Evolutionary conservation across 1,140 invertebrate species (phyloP), one percentile per base, ranked within the genome.

Genomic region (Vanessa atalanta): DNA sequence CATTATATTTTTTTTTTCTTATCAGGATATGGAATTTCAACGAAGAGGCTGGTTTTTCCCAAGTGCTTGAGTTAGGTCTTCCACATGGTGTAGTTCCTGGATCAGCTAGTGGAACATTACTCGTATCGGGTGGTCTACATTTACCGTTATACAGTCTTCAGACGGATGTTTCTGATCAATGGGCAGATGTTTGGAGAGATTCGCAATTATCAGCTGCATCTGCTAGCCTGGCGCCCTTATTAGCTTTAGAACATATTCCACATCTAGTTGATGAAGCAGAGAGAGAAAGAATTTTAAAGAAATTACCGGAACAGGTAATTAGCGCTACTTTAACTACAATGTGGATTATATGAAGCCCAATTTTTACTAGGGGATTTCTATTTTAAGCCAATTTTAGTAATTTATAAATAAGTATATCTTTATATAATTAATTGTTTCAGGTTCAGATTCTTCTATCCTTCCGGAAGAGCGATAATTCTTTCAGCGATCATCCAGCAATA

Each of bases 11-110:
- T 47, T 57, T 70, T 65, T 66, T 23, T 67, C 55, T 85, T 93
- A 20, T 88, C 87, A 95, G 95, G 84, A 93, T 95, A 64, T 95
- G 95, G 94, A 95, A 95, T 79, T 95, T 95, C 87, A 95, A 95
- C 80, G 95, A 95, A 73, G 95, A 95, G 88, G 94, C 95, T 6
- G 95, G 95, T 4, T 95, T 95, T 81, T 95, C 94, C 4, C 95
- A 95, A 93, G 95, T 95, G 0, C 82, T 95, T 0, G 95, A 95
- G 81, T 88, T 95, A 7, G 94, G 95, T 75, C 91, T 95, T 6
- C 95, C 95, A 1, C 93, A 93, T 47, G 94, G 93, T 7, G 93
- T 95, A 9, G 94, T 95, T 4, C 94, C 95, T 7, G 95, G 95
- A 0, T 94, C 95, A 2, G 94, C 95, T 55, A 91, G 90, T 69